A percentile compares a stretch with the other conserved stretches of the same genome.
phyloP scores from a whole-genome alignment of 2,113 vertebrate genomes.

The Tupaia chinensis region DNA sequence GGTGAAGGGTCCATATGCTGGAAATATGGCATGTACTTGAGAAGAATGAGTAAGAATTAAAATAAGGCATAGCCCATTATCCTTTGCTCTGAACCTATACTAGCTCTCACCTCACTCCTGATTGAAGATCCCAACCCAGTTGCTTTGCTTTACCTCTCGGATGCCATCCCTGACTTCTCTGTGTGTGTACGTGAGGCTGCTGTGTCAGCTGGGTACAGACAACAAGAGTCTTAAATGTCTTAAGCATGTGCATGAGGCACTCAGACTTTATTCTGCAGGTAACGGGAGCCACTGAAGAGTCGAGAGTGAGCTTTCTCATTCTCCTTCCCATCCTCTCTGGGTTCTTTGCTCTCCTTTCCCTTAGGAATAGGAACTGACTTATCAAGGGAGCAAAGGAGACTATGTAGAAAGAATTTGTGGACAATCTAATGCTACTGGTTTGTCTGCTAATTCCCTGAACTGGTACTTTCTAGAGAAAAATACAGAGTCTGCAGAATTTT shows the following conservation, averaged over 20 bases:
- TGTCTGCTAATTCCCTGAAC: not conserved
- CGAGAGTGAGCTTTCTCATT: not conserved
- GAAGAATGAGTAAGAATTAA: not conserved
- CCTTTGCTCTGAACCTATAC: not conserved
- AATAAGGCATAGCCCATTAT: not conserved
- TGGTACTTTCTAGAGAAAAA: not conserved
- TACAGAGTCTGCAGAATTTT: not conserved
- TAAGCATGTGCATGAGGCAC: not conserved
- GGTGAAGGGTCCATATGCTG: not conserved
- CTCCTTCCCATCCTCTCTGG: not conserved
- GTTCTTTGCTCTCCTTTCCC: not conserved
- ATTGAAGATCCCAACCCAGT: not conserved
- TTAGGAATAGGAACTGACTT: not conserved
- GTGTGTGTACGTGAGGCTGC: not conserved
- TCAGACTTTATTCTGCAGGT: not conserved
- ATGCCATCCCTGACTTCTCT: not conserved
- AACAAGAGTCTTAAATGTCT: not conserved
- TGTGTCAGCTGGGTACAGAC: not conserved
- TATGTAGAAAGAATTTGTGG: not conserved
- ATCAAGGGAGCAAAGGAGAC: not conserved
- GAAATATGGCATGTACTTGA: not conserved
- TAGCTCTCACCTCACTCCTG: not conserved
- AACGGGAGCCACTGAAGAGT: not conserved
- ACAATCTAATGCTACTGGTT: not conserved
- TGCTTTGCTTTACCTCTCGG: not conserved